phyloP scores from a whole-genome alignment of 1,140 invertebrate genomes.

The Meteorus sp. region DNA sequence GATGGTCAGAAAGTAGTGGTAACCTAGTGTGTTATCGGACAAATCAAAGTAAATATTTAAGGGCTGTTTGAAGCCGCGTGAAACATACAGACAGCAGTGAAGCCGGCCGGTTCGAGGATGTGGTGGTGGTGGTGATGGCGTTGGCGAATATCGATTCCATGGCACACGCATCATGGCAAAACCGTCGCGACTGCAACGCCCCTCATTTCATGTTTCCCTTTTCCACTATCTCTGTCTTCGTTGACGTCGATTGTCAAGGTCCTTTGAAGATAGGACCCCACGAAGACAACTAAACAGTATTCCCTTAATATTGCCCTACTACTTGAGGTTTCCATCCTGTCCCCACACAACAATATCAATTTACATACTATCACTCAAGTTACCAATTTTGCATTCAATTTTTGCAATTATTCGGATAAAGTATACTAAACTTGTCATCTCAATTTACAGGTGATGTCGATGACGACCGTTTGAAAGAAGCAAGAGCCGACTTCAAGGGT shows the following conservation, averaged over 20 bases:
- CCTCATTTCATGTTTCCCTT: too few relatives aligned
- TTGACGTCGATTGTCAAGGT: constrained; percentile 39
- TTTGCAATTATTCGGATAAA: not conserved
- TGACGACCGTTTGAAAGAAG: constrained; percentile 41
- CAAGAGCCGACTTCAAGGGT: constrained; percentile 45
- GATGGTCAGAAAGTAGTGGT: not conserved
- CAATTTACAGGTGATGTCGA: constrained; percentile 43
- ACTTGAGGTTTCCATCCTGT: too few relatives aligned
- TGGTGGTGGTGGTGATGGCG: constrained; percentile 18
- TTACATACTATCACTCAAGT: not conserved
- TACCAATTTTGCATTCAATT: not conserved
- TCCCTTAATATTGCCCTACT: constrained; percentile 14
- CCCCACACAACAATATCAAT: too few relatives aligned
- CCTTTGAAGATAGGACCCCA: constrained; percentile 1
- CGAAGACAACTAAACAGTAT: constrained; percentile 37
- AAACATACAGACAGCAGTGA: constrained; percentile 17
- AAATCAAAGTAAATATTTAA: constrained; percentile 20
- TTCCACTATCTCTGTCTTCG: constrained; percentile 32
- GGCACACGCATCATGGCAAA: constrained; percentile 30
- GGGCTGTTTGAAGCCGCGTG: constrained; percentile 13
- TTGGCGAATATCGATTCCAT: constrained; percentile 34
- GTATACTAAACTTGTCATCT: not conserved
- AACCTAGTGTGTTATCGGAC: not conserved
- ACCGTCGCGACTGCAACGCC: constrained; percentile 28
- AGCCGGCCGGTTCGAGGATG: constrained; percentile 29